Base-by-base conservation (phyloP, 1,140 invertebrate genomes). In the Arion vulgaris region DNA sequence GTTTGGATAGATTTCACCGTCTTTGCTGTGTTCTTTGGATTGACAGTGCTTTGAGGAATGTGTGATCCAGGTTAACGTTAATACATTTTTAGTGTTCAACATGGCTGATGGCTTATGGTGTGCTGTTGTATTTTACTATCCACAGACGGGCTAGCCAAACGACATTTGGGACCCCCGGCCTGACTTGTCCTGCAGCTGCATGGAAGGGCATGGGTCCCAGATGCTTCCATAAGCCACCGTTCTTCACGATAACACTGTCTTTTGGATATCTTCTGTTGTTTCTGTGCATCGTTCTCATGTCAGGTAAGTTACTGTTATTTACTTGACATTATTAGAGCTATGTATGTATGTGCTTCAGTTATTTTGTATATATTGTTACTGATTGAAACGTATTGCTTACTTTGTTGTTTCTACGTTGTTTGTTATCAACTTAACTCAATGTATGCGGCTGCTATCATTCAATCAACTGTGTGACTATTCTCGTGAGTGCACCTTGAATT, bases 191-290 rank as follows among this genome's bases (percentile, higher is more conserved):
- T 38, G 57, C 83, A 34, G 51, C 84, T 87, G 86, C 53, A 88
- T 88, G 86, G 87, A 87, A 87, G 86, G 86, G 86, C 36, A 88
- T 88, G 88, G 88, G 84, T 79, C 85, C 86, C 68, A 53, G 79
- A 69, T 57, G 85, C 74, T 84, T 73, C 74, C 84, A 79, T 81
- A 85, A 80, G 80, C 85, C 85, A 81, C 86, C 83, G 83, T 76
- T 80, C 76, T 79, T 86, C 84, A 78, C 83, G 85, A 74, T 76
- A 39, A 66, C 80, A 76, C 69, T 83, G 83, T 75, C 84, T 74
- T 57, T 84, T 53, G 62, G 83, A 53, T 23, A 80, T 36, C 36
- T 84, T 66, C 38, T 85, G 28, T 11, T 83, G n/a, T 32, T 66
- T 66, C 62, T 66, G 2, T 66, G 62, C 62, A 1, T 66, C n/a